Base-by-base conservation (phyloP, 2,888 invertebrate species). In the Pterostichus madidus region DNA sequence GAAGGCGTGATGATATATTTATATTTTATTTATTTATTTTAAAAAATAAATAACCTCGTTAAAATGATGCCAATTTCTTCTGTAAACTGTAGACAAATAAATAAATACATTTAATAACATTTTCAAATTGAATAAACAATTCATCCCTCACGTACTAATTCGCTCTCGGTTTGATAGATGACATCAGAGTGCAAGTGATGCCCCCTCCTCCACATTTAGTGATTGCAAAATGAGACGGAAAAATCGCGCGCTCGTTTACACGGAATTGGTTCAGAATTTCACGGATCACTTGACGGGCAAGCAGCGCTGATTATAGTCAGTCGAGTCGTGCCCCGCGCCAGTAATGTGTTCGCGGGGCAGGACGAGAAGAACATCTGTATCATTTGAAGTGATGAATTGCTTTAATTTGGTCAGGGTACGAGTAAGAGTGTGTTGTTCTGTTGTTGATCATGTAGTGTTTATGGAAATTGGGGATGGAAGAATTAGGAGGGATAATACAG, bases 181-280 rank as follows among this genome's bases (percentile, higher is more conserved):
- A 68, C 64, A 68, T 61, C 56, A 52, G 68, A 39, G 24, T 80
- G 71, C 53, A 71, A 80, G 80, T 80, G 80, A 71, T 73, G 39
- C 56, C 52, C 32, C 52, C 64, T 31, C 15, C 31, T 39, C 49
- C 44, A 32, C 81, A 75, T 82, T 73, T 59, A 82, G 81, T 82
- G 75, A 82, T 82, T 83, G 83, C 83, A 83, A 83, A 83, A 83
- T 83, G 83, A 83, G 64, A 64, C 68, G 83, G 83, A 83, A 83
- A 83, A 83, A 77, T 83, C 77, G 83, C 53, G 83, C 64, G 64
- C 64, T 68, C 83, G 77, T 83, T 83, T 83, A 83, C 68, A 83
- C 83, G 59, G 76, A 82, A 83, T 83, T 83, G 77, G 83, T 68
- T 77, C 76, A 77, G 68, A 49, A 83, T 83, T 83, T 83, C 46